Base-by-base conservation (phyloP, 2,888 invertebrate genomes). In the Xiphydria camelus region DNA sequence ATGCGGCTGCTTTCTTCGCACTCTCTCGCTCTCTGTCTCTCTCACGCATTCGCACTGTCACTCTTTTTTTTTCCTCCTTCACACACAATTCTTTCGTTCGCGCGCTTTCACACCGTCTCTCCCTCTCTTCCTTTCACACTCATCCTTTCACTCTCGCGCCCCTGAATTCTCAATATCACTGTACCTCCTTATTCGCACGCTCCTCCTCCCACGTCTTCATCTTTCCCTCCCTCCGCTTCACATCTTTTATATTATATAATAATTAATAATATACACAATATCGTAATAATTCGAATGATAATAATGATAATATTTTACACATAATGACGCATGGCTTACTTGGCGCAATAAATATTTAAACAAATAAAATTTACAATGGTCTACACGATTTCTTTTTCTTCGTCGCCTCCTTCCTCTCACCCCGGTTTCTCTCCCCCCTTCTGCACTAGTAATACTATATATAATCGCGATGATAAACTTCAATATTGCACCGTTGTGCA, bases 241-340 rank as follows among this genome's bases (percentile, higher is more conserved):
- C n/a, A n/a, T 31, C 42, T 46, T 42, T 43, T 44, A 35, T 45
- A 48, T 41, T 38, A 41, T 49, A 41, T 40, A 45, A 29, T 29
- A 29, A 29, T 29, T 69, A 64, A 66, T 70, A 64, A 62, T 66
- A 67, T 73, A 73, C 73, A 73, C 66, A 70, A 62, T 67, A 62
- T 63, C 66, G 68, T 68, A 61, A 66, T 71, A 68, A 62, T 66
- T 66, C 68, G 71, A 73, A 66, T 70, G 72, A 67, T 66, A 68
- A 62, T 64, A 70, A 69, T 71, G 73, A 70, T 66, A 68, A 59
- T 75, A 73, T 75, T 73, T 73, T 73, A 75, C 73, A 75, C 62
- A 65, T 66, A 66, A 70, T 59, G 70, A 68, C 70, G 65, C 63
- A 57, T 60, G 57, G 58, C 64, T 68, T 65, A 64, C 60, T 60